phyloP scores from a whole-genome alignment of 2,888 invertebrate species.

The Drosophila hamatofila region DNA sequence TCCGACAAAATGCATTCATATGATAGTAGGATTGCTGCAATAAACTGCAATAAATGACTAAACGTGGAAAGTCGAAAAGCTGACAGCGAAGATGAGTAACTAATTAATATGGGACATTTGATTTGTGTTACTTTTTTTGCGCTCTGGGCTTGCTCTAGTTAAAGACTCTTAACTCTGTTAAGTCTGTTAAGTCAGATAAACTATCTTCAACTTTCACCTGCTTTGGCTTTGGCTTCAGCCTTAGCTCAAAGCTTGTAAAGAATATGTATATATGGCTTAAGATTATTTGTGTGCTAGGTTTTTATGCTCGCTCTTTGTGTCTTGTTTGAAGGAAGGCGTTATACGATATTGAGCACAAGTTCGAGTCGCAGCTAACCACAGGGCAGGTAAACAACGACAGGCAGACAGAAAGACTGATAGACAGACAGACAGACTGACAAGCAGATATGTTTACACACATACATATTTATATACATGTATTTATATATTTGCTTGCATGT shows the following conservation, averaged over 20 bases:
- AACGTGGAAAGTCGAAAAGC: conserved; percentile 10
- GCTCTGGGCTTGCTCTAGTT: conserved; percentile 5
- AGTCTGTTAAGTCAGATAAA: neutral
- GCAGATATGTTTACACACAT: conserved; percentile 2
- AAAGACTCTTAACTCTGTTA: neutral
- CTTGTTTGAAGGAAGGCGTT: conserved; percentile 40
- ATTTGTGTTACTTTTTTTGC: conserved; percentile 1
- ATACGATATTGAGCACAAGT: conserved; percentile 74
- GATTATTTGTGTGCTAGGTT: conserved; percentile 14
- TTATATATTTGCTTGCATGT: neutral
- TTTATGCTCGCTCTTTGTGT: neutral
- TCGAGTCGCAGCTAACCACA: conserved; percentile 54
- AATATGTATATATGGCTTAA: conserved; percentile 16
- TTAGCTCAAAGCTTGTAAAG: neutral
- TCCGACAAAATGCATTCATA: conserved; percentile 20
- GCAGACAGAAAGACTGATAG: neutral
- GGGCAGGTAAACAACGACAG: conserved; percentile 48
- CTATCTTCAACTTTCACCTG: conserved; percentile 37
- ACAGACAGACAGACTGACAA: neutral
- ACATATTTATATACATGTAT: neutral
- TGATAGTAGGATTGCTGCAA: conserved; percentile 2
- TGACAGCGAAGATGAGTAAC: conserved; percentile 9
- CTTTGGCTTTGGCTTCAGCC: conserved; percentile 4
- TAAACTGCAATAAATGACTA: conserved; percentile 28
- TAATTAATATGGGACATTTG: neutral